Evolutionary conservation across 2,888 invertebrate genomes (phyloP).

Genomic region (Drosophila lutescens): DNA sequence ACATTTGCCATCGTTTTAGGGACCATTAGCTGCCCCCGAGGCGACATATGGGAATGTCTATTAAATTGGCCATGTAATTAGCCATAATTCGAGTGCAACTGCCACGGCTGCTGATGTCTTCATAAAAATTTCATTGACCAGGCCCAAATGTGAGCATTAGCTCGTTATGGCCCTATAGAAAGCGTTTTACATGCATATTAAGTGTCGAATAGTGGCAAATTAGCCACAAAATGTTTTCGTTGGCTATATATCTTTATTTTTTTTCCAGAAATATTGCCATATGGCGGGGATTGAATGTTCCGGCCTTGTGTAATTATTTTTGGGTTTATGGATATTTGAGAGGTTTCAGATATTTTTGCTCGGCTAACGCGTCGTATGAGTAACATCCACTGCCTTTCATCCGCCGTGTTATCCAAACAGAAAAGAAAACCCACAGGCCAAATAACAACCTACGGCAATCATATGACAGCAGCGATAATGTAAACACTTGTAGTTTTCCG

Average conservation of each 20-base stretch:
- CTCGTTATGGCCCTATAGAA: constrained; percentile 49
- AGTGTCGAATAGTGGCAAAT: constrained; percentile 24
- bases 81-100: constrained; percentile 64
- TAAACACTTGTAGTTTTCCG: constrained; percentile 40
- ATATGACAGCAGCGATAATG: constrained; percentile 24
- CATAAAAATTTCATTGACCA: constrained; percentile 66
- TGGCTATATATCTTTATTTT: constrained; percentile 5
- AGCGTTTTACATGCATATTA: constrained; percentile 48
- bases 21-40: constrained; percentile 40
- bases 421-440: not conserved
- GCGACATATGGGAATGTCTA: constrained; percentile 54
- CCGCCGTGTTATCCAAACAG: constrained; percentile 46
- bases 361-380: constrained; percentile 60
- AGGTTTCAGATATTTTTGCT: not conserved
- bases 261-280: constrained; percentile 32
- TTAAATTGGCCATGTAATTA: constrained; percentile 67
- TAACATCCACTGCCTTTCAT: constrained; percentile 43
- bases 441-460: constrained; percentile 12
- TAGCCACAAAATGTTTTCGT: constrained; percentile 14
- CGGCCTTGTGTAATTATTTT: constrained; percentile 17
- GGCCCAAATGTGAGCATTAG: constrained; percentile 57
- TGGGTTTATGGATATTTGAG: constrained; percentile 35
- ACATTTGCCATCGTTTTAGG: constrained; percentile 38
- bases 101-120: constrained; percentile 41
- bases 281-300: constrained; percentile 33